Evolutionary conservation across 2,888 invertebrate species (phyloP), one percentile per base, ranked within the genome.

Genomic region (Caenorhabditis sinica): DNA sequence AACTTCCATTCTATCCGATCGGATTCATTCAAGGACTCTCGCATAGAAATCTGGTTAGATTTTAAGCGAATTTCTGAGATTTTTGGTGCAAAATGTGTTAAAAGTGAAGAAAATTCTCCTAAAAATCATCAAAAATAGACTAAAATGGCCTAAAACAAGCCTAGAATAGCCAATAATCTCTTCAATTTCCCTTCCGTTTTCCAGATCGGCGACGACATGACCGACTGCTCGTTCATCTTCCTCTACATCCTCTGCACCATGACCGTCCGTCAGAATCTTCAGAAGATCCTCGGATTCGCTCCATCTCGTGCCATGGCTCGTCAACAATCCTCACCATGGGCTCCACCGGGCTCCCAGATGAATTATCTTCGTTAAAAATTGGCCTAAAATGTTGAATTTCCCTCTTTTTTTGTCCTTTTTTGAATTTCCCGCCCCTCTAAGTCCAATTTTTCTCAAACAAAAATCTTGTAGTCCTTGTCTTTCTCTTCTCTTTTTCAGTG

Each of bases 201-300:
- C 66, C 63, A 88, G 83, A 95, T 96, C 2, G 98, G 99, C 17
- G 97, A 97, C 91, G 97, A 99, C 93, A 98, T 96, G 93, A 97
- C 97, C 5, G 98, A 99, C 93, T 99, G 99, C 93, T 98, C 98
- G 1, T 99, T 99, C 93, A 98, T 99, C 93, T 99, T 99, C 93
- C 94, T 99, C 76, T 99, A 99, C 93, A 98, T 99, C 93, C 94
- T 99, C 73, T 99, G 98, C 94, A 99, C 99, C 40, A 99, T 99
- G 99, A 98, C 98, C 63, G 98, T 99, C 87, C 95, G 96, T 95
- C 96, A 98, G 95, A 99, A 99, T 93, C 97, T 98, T 86, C 98
- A 99, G 94, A 99, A 99, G 93, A 93, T 98, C 76, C 94, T 99
- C 61, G 91, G 91, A 61, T 85, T 99, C 94, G 97, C 98, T 0